These are phyloP conservation scores for Lepas anatifera DNA, from an alignment of 2,888 invertebrate species.

Conservation along the genomic window DNA sequence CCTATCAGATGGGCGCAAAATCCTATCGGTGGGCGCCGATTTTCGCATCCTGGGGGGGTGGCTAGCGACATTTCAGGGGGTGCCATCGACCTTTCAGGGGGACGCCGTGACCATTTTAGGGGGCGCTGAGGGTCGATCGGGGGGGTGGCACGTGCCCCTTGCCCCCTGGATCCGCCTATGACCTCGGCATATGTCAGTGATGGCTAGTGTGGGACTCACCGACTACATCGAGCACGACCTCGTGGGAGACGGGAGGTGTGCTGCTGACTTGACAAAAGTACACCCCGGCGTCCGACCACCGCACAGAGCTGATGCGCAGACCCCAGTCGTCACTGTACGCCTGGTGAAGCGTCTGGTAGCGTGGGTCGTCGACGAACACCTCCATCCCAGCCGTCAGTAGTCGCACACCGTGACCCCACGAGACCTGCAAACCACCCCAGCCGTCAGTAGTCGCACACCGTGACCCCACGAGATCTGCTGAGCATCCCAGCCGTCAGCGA, in stretches of 20 bases:
- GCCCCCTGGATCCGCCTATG: no score
- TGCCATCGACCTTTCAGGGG: no score
- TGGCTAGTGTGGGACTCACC: conserved; percentile 7
- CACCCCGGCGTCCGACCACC: not conserved
- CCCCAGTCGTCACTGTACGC: not conserved
- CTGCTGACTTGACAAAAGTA: conserved; percentile 5
- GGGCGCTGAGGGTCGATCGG: no score
- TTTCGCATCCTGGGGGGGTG: no score
- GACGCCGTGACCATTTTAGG: no score
- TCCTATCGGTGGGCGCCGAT: no score
- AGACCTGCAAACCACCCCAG: not conserved
- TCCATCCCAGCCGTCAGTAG: not conserved
- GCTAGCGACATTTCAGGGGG: no score
- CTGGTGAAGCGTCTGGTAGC: not conserved
- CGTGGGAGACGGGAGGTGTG: not conserved
- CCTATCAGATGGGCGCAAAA: no score
- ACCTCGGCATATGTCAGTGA: no score
- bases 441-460: not conserved
- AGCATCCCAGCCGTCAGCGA: not conserved
- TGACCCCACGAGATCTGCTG: conserved; percentile 11
- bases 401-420: not conserved
- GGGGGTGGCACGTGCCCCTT: no score
- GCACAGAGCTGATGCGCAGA: not conserved
- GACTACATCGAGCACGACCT: not conserved
- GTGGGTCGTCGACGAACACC: not conserved